These are phyloP conservation scores for Sitta carolinensis DNA, from an alignment of 2,797 vertebrate species.

Conservation along the genomic window DNA sequence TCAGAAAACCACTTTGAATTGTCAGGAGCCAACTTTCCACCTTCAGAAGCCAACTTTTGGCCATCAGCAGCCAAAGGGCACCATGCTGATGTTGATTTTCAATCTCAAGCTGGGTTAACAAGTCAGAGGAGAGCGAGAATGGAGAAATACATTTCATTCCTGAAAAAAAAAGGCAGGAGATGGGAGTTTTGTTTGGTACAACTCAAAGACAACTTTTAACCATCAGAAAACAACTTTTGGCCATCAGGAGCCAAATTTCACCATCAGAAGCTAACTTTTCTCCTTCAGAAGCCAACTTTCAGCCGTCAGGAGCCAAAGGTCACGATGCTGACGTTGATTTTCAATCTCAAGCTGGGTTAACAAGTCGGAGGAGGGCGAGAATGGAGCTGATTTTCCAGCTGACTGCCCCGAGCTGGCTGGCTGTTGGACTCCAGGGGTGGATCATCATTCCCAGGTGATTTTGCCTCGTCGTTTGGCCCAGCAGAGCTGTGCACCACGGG, in stretches of 20 bases:
- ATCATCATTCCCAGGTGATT: fast-evolving
- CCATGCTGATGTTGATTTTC: neutral
- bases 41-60: no score
- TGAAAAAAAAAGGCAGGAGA: no score
- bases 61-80: neutral
- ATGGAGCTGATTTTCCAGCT: neutral
- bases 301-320: neutral
- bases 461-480: neutral
- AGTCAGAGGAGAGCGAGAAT: neutral
- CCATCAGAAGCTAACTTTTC: neutral
- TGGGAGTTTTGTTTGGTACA: neutral
- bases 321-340: fast-evolving
- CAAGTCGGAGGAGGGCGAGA: neutral
- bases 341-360: neutral
- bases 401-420: neutral
- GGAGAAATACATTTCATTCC: no score
- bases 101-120: neutral
- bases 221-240: neutral
- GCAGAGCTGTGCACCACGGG: neutral
- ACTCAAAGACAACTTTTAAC: neutral
- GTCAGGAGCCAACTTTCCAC: neutral
- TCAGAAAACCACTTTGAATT: neutral
- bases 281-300: neutral
- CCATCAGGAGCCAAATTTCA: no score
- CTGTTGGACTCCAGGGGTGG: neutral